phyloP scores from a whole-genome alignment of 2,888 invertebrate species.

The Drosophila demipolita region DNA sequence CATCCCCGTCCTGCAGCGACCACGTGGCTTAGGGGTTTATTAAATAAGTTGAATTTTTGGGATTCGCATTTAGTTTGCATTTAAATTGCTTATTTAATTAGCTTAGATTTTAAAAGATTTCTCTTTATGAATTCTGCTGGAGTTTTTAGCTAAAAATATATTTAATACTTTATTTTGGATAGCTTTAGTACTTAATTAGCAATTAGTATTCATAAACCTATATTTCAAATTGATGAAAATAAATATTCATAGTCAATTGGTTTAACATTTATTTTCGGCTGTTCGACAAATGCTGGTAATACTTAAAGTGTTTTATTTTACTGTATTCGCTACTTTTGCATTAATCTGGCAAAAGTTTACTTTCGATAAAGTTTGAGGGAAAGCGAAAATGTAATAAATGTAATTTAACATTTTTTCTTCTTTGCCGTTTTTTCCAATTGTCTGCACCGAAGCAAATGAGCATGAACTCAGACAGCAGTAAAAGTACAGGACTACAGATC shows the following conservation, averaged over 20 bases:
- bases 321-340: constrained; percentile 21
- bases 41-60: constrained; percentile 54
- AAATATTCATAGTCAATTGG: constrained; percentile 51
- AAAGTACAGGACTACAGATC: constrained; percentile 1
- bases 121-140: constrained; percentile 39
- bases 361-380: constrained; percentile 29
- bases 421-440: constrained; percentile 54
- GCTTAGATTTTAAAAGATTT: constrained; percentile 58
- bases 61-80: constrained; percentile 66
- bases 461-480: constrained; percentile 34
- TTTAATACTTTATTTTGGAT: constrained; percentile 18
- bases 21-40: constrained; percentile 46
- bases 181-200: constrained; percentile 44
- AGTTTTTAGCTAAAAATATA: constrained; percentile 37
- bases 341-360: constrained; percentile 37
- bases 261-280: constrained; percentile 6
- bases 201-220: constrained; percentile 37
- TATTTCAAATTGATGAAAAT: constrained; percentile 48
- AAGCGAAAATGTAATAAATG: constrained; percentile 68
- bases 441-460: constrained; percentile 65
- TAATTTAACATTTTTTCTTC: constrained; percentile 51
- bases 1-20: not conserved
- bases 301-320: constrained; percentile 18
- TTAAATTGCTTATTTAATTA: constrained; percentile 69
- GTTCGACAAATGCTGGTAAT: constrained; percentile 29